phyloP scores from a whole-genome alignment of 1,140 invertebrate species.

The Paraescarpia echinospica region DNA sequence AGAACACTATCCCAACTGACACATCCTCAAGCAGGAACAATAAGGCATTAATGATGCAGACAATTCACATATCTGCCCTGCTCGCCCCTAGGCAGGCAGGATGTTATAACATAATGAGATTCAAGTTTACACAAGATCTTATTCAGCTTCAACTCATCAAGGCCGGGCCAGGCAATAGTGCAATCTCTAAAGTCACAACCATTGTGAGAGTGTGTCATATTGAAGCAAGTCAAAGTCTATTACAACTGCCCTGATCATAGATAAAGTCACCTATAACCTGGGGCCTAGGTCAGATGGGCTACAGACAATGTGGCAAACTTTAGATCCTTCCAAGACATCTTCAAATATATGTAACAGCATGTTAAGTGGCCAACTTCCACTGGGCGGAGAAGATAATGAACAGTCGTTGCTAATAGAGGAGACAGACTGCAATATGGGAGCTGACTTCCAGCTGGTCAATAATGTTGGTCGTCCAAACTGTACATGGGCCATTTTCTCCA shows the following conservation, averaged over 20 bases:
- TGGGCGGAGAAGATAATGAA: background rate
- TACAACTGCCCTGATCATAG: background rate
- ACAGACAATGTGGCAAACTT: background rate
- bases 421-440: background rate
- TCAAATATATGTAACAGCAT: background rate
- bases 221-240: background rate
- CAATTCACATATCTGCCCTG: background rate
- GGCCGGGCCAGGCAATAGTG: background rate
- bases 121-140: conserved; percentile 1
- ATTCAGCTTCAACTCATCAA: background rate
- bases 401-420: background rate
- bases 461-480: background rate
- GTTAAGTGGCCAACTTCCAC: background rate
- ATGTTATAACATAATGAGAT: conserved; percentile 2
- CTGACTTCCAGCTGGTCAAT: background rate
- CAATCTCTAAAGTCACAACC: background rate
- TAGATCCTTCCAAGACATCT: background rate
- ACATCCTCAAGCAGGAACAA: background rate
- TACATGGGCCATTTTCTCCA: background rate
- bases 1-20: background rate
- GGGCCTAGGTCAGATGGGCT: background rate
- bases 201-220: background rate
- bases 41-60: background rate
- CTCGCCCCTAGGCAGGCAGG: background rate
- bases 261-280: background rate